Conservation (phyloP, 64 coral and sea anemone species). For the Cladopsammia gracilis region DNA sequence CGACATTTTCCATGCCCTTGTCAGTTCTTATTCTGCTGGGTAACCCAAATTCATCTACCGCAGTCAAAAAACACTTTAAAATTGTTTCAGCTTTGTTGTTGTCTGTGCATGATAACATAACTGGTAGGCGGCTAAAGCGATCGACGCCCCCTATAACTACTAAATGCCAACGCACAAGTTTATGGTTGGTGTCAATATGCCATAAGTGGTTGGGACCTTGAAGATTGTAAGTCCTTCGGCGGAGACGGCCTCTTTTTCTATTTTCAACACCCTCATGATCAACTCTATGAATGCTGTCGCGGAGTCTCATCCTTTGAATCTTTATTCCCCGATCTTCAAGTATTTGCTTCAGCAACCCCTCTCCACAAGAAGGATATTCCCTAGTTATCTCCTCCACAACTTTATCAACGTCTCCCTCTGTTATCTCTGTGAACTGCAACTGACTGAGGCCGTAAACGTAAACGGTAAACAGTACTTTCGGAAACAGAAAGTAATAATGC, state of each 20-base stretch:
- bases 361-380: conserved; percentile 44
- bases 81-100: conserved; percentile 62
- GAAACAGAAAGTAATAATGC: conserved; percentile 41
- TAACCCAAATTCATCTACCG: conserved; percentile 34
- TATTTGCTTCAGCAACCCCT: too few relatives aligned
- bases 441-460: conserved; percentile 60
- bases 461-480: conserved; percentile 60
- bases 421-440: conserved; percentile 78
- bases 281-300: conserved; percentile 49
- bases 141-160: conserved; percentile 51
- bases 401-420: conserved; percentile 67
- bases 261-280: conserved; percentile 30
- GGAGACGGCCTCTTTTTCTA: conserved; percentile 13
- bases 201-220: conserved; percentile 57
- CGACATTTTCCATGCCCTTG: conserved; percentile 51
- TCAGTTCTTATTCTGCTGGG: conserved; percentile 57
- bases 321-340: conserved; percentile 39
- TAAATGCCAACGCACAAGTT: conserved; percentile 41
- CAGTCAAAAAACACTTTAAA: conserved; percentile 47
- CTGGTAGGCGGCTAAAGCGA: conserved; percentile 53
- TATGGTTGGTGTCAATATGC: conserved; percentile 55
- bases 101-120: conserved; percentile 53
- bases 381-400: conserved; percentile 40
- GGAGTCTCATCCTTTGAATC: conserved; percentile 51
- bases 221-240: conserved; percentile 39